Percentiles rank a stretch among this genome's conserved stretches.
phyloP scores from a whole-genome alignment of 2,888 invertebrate genomes.

The Drosophila limbata region DNA sequence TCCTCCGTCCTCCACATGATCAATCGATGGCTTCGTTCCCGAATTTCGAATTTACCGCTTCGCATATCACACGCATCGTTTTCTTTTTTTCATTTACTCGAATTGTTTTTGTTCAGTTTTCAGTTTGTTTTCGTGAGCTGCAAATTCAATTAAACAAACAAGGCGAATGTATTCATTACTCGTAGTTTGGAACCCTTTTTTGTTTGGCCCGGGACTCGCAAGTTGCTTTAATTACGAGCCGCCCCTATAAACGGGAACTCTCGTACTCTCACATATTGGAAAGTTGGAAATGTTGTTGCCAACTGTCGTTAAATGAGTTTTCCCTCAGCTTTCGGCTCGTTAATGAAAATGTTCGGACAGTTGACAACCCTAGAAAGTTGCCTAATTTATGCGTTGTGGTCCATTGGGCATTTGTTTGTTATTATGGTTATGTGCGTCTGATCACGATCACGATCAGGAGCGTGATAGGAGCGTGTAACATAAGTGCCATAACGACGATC shows the following conservation, averaged over 20 bases:
- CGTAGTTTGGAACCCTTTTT: constrained; percentile 48
- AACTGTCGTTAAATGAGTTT: constrained; percentile 36
- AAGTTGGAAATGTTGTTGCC: constrained; percentile 34
- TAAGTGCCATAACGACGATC: constrained; percentile 32
- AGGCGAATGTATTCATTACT: constrained; percentile 31
- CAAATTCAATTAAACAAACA: constrained; percentile 74
- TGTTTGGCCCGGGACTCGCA: not conserved
- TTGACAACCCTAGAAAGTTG: constrained; percentile 42
- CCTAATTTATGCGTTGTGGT: constrained; percentile 71
- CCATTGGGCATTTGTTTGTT: constrained; percentile 56
- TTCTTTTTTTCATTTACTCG: constrained; percentile 4
- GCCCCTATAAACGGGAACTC: constrained; percentile 56
- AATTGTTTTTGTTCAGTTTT: constrained; percentile 29
- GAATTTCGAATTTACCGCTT: constrained; percentile 73
- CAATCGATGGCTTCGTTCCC: constrained; percentile 47
- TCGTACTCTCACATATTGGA: constrained; percentile 6
- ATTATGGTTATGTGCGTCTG: constrained; percentile 46
- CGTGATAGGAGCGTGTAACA: constrained; percentile 43
- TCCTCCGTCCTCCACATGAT: constrained; percentile 47
- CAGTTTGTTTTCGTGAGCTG: constrained; percentile 57
- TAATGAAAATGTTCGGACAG: constrained; percentile 65
- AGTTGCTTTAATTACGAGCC: constrained; percentile 58
- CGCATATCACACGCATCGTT: constrained; percentile 55
- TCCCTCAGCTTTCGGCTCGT: constrained; percentile 22
- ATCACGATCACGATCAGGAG: constrained; percentile 47